Percentiles rank a stretch among this genome's conserved stretches.
Conservation (phyloP, 35 echinoderm and acorn worm genomes). For the Heliocidaris erythrogramma region DNA sequence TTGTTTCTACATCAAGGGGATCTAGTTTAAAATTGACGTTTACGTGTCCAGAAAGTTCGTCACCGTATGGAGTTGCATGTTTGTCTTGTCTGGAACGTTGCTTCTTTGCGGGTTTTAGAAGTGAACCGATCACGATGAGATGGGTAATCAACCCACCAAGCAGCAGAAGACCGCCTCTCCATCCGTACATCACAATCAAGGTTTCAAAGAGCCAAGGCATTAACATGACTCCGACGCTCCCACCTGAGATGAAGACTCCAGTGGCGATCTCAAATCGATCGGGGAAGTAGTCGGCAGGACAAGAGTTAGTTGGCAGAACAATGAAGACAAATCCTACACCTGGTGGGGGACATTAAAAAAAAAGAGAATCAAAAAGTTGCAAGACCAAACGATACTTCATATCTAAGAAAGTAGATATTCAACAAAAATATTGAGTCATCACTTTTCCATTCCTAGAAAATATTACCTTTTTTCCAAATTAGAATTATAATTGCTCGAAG, state of each 20-base stretch:
- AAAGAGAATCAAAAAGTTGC: not conserved
- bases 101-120: not conserved
- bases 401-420: no score
- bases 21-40: not conserved
- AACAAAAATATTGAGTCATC: no score
- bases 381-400: no score
- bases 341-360: not conserved
- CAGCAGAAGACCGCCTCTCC: not conserved
- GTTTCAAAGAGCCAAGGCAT: not conserved
- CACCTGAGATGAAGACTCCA: not conserved
- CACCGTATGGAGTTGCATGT: not conserved
- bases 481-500: no score
- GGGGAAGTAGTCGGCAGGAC: not conserved
- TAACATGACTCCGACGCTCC: not conserved
- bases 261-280: not conserved
- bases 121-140: not conserved
- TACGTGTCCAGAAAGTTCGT: not conserved
- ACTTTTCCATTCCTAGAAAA: no score
- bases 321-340: not conserved
- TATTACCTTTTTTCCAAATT: no score
- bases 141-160: not conserved
- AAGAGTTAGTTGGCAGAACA: not conserved
- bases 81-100: not conserved
- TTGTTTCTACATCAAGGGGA: not conserved
- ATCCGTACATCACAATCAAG: not conserved